Evolutionary conservation across 2,797 vertebrate species (phyloP).

Genomic region (Myotis myotis): DNA sequence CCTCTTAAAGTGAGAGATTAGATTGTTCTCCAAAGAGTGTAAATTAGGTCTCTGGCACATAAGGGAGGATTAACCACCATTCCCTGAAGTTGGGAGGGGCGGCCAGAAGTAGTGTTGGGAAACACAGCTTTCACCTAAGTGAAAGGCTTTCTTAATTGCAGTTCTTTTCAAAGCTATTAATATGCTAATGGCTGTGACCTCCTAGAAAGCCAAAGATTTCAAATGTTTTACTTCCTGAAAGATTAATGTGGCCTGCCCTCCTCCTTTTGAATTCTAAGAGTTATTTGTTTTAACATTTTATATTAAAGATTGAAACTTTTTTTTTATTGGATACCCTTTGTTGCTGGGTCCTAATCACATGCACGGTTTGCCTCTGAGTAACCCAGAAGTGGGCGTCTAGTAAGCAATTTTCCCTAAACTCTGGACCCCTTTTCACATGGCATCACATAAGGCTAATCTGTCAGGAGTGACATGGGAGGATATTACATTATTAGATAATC

Average conservation of each 20-base stretch:
- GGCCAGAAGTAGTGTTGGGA: neutral
- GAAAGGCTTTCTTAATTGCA: neutral
- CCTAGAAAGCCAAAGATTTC: neutral
- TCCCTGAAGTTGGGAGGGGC: neutral
- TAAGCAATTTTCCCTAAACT: neutral
- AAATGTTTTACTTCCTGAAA: neutral
- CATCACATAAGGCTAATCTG: neutral
- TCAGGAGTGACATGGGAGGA: neutral
- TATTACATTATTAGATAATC: too few relatives aligned
- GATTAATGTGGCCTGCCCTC: neutral
- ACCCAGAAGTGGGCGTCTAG: neutral
- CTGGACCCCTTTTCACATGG: neutral
- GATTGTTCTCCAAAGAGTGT: neutral
- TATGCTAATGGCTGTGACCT: neutral
- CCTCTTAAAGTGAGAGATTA: neutral
- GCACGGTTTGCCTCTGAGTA: neutral
- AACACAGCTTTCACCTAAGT: neutral
- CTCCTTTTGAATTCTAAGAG: neutral
- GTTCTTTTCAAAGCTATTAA: neutral
- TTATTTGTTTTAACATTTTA: neutral
- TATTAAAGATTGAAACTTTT: too few relatives aligned
- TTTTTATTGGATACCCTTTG: neutral
- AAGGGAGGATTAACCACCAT: neutral
- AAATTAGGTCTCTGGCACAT: neutral
- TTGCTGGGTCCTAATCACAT: neutral